Percentiles rank a stretch among this genome's conserved stretches.
Evolutionary conservation across 2,888 invertebrate species (phyloP).

Genomic region (Scelioninae gen. 1): DNA sequence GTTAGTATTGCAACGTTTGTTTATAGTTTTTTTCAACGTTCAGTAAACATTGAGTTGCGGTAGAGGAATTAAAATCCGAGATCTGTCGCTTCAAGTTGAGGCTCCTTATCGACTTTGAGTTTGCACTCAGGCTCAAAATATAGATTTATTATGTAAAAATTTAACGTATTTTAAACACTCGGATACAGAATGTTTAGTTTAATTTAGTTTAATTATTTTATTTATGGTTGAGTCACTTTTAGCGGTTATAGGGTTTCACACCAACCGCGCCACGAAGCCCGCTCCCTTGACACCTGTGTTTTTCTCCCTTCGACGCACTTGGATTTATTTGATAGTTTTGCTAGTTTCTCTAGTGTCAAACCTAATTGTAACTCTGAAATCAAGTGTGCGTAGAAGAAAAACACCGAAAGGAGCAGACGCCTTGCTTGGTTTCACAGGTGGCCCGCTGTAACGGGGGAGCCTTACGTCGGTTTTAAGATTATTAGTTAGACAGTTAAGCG

Average conservation of each 20-base stretch:
- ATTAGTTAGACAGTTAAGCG: constrained; percentile 80
- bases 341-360: neutral
- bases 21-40: no score
- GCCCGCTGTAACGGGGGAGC: constrained; percentile 84
- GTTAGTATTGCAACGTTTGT: no score
- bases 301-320: no score
- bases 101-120: constrained; percentile 65
- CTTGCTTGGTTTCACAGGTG: constrained; percentile 82
- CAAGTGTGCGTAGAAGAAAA: constrained; percentile 51
- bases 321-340: neutral
- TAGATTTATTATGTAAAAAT: neutral
- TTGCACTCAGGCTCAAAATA: constrained; percentile 66
- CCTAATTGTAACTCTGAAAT: neutral
- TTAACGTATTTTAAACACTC: neutral
- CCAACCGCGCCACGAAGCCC: constrained; percentile 80
- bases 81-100: constrained; percentile 59
- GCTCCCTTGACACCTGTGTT: constrained; percentile 75
- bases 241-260: constrained; percentile 82
- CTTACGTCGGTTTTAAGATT: constrained; percentile 82
- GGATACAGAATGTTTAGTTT: constrained; percentile 13
- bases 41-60: no score
- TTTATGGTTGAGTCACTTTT: constrained; percentile 70
- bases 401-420: constrained; percentile 78
- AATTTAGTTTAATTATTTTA: constrained; percentile 63
- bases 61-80: no score